Evolutionary conservation across 2,797 vertebrate species (phyloP), one percentile per base, ranked within the genome.

Genomic region (Hydrophis major): DNA sequence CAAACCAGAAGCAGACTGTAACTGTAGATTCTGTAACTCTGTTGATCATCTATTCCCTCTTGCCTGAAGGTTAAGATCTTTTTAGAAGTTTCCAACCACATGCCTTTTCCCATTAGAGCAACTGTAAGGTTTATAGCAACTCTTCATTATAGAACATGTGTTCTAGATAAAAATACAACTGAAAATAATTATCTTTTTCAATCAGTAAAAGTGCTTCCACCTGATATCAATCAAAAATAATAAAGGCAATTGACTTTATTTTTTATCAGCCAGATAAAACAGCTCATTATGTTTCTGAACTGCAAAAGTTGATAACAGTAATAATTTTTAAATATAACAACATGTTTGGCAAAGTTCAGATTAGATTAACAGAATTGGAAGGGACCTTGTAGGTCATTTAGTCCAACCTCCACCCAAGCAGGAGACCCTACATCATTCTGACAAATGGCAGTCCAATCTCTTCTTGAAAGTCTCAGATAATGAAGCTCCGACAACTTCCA

Each of bases 1-100:
- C 66, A 69, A 69, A 59, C 66, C 11, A 89, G 91, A 94, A 59
- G 56, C 25, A 32, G 83, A 22, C 92, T 92, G 94, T 89, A 20
- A 57, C 28, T 83, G 57, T 86, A 0, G 74, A 8, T 87, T 87
- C n/a, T 86, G n/a, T 87, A 32, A 6, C 18, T 59, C 6, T 12
- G 1, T 18, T 91, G 57, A 87, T 53, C 59, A 28, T 87, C 90
- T 87, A 20, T 42, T 32, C 20, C 8, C 10, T 7, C 32, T 83
- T 42, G 57, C 22, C 25, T 59, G 28, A 47, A 32, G 42, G 2
- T 87, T 63, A 78, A n/a, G 42, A 86, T 4, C 25, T 13, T 50
- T 61, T 47, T 86, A 91, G 90, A 12, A 86, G 2, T 32, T 83
- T 86, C n/a, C 57, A 87, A n/a, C 27, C 86, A 28, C 28, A 61